phyloP scores from a whole-genome alignment of 2,797 vertebrate species.

The Acanthiza pusilla region DNA sequence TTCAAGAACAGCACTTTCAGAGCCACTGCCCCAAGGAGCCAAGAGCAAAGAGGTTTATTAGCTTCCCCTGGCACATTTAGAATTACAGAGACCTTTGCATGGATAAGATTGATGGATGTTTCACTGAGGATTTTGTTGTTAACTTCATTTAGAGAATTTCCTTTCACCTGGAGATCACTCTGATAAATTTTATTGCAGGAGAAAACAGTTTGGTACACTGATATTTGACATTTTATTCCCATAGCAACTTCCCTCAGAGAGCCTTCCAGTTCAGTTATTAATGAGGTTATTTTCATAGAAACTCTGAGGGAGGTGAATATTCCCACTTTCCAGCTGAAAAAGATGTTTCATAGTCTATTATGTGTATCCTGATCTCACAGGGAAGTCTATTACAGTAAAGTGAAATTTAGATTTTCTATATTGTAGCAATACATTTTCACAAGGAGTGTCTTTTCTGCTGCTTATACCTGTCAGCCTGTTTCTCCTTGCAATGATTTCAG shows the following conservation, averaged over 20 bases:
- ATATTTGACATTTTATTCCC: conserved; percentile 46
- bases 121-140: background rate
- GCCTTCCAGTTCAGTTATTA: conserved; percentile 28
- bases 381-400: background rate
- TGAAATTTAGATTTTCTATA: background rate
- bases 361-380: background rate
- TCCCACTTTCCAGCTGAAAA: background rate
- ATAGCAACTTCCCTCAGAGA: background rate
- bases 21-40: background rate
- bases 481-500: background rate
- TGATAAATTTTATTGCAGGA: background rate
- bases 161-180: background rate
- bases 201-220: background rate
- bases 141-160: conserved; percentile 10
- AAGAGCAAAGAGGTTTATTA: background rate
- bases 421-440: background rate
- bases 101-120: background rate
- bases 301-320: background rate
- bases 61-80: background rate
- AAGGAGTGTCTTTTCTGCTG: background rate
- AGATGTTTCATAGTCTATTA: background rate
- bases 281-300: conserved; percentile 24
- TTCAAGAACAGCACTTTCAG: background rate
- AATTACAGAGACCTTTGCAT: background rate
- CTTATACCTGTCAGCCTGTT: background rate